Evolutionary conservation across 2,797 vertebrate genomes (phyloP).

Genomic region (Artibeus lituratus): DNA sequence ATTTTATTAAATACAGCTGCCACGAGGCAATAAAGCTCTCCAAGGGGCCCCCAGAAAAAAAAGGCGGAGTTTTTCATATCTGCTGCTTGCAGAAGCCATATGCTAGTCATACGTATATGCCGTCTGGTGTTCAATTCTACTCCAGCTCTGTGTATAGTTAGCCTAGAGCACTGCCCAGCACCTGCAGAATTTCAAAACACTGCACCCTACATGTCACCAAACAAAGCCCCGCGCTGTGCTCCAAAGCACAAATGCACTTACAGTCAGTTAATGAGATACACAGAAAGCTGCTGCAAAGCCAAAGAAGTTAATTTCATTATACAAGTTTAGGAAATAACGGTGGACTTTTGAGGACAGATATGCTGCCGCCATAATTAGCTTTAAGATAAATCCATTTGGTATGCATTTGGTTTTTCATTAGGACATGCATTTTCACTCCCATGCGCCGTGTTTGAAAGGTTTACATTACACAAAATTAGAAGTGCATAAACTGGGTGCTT

Average conservation of each 20-base stretch:
- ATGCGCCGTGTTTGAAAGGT: slow-evolving; percentile 80
- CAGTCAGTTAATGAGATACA: slow-evolving; percentile 69
- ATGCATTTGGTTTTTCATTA: slow-evolving; percentile 77
- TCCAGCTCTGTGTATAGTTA: slow-evolving; percentile 45
- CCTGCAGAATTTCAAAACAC: slow-evolving; percentile 71
- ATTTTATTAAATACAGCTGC: slow-evolving; percentile 87
- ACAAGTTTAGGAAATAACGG: slow-evolving; percentile 72
- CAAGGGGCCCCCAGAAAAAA: slow-evolving; percentile 68
- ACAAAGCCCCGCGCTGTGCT: slow-evolving; percentile 58
- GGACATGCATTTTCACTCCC: slow-evolving; percentile 79
- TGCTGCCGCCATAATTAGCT: slow-evolving; percentile 80
- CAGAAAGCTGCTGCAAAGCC: slow-evolving; percentile 57
- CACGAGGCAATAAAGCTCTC: slow-evolving; percentile 82
- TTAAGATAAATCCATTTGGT: slow-evolving; percentile 82
- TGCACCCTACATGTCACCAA: slow-evolving; percentile 61
- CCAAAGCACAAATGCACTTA: slow-evolving; percentile 60
- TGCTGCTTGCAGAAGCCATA: slow-evolving; percentile 72
- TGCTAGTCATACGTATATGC: slow-evolving; percentile 56
- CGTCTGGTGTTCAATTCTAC: slow-evolving; percentile 51
- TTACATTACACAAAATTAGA: slow-evolving; percentile 88
- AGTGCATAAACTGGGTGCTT: slow-evolving; percentile 82
- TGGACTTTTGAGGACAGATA: slow-evolving; percentile 74
- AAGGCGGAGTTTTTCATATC: slow-evolving; percentile 75
- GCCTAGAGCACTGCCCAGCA: slow-evolving; percentile 31
- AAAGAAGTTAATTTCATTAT: slow-evolving; percentile 74